Base-by-base conservation (phyloP, 2,797 vertebrate species). In the Myripristis jacobus region DNA sequence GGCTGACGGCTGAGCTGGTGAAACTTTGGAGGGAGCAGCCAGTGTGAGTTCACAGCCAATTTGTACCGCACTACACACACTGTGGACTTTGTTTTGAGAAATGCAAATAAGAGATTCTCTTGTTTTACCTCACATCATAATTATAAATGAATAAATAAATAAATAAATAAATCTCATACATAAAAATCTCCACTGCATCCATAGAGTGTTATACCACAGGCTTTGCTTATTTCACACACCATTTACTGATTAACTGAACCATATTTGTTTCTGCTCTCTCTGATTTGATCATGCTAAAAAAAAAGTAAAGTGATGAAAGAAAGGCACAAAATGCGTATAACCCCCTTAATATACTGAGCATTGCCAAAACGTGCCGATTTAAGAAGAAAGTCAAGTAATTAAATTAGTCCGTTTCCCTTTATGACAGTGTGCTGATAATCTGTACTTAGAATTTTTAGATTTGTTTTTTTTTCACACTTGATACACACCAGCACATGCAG, bases 1-100 rank as follows among this genome's bases (percentile, higher is more conserved):
- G 95, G 61, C 93, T 99, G 88, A 98, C 98, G 53, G 90, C 92
- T 82, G 96, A 98, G 25, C 95, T 99, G 79, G 95, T 93, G 44
- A 91, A 94, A 80, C 87, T 95, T 52, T 99, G 98, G 98, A 97
- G 92, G 72, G 95, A 96, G 64, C 90, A 96, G 78, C 89, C 90
- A 27, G 85, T 95, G 98, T 99, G 91, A 96, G 98, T 95, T 79
- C 85, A 44, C 77, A 53, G 68, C 7, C 19, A 5, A 27, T 51
- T 6, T 16, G 15, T 6, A 3, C 18, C 13, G 29, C 48, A 16
- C 44, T 16, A 24, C 4, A 18, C 27, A 15, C 59, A 46, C 38
- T 53, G 34, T 44, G 43, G 55, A 29, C 6, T 44, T 27, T 41
- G n/a, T 31, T 65, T 38, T 34, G 43, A 48, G 24, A 46, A 25